Evolutionary conservation across 2,113 vertebrate species (phyloP).

Genomic region (Brachyistius frenatus): DNA sequence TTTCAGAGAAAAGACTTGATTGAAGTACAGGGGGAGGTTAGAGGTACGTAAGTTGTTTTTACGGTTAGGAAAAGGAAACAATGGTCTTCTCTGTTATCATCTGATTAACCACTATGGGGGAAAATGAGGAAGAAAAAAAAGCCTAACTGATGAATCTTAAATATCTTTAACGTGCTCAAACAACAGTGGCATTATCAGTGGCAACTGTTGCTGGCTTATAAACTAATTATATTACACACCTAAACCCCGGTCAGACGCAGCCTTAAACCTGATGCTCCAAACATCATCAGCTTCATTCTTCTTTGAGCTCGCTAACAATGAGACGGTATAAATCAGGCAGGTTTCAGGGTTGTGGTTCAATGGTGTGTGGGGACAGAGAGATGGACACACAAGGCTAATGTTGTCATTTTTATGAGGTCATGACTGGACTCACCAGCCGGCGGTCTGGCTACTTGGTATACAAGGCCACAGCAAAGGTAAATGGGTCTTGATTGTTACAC

Average conservation of each 20-base stretch:
- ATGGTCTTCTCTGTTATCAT: too few relatives aligned
- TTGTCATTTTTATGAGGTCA: constrained; percentile 56
- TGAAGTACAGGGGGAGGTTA: too few relatives aligned
- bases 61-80: too few relatives aligned
- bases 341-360: not conserved
- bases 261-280: constrained; percentile 5
- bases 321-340: constrained; percentile 37
- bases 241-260: not conserved
- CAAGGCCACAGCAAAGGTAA: constrained; percentile 68
- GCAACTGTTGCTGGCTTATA: too few relatives aligned
- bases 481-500: constrained; percentile 66
- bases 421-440: constrained; percentile 15
- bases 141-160: too few relatives aligned
- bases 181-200: too few relatives aligned
- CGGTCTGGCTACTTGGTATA: constrained; percentile 56
- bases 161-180: too few relatives aligned
- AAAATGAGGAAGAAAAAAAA: too few relatives aligned
- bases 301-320: constrained; percentile 31
- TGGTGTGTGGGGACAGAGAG: constrained; percentile 9
- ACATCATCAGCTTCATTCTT: constrained; percentile 31
- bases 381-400: constrained; percentile 39
- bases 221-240: not conserved
- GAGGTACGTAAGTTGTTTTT: too few relatives aligned
- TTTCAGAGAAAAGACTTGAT: too few relatives aligned
- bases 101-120: too few relatives aligned